Evolutionary conservation across 1,140 invertebrate genomes (phyloP).

Genomic region (Drosophila rufa): DNA sequence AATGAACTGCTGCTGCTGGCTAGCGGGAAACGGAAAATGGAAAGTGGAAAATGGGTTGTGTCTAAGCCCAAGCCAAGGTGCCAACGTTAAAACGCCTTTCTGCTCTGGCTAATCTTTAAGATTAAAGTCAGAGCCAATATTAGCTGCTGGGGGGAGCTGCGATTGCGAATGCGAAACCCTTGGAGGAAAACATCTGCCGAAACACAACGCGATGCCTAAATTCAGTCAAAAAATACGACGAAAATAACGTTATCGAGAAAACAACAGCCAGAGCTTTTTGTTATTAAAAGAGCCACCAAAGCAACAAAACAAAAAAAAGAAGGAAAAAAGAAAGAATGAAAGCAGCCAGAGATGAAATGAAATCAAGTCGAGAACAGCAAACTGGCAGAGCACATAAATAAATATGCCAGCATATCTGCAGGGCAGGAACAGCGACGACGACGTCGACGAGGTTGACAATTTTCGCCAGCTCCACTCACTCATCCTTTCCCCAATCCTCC

Average conservation of each 20-base stretch:
- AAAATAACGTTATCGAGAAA: slow-evolving; percentile 41
- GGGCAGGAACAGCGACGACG: slow-evolving; percentile 28
- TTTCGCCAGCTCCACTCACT: slow-evolving; percentile 24
- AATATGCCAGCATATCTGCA: slow-evolving; percentile 54
- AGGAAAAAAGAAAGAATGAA: slow-evolving; percentile 17
- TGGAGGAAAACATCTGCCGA: slow-evolving; percentile 50
- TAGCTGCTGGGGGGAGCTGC: background rate
- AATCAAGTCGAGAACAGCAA: slow-evolving; percentile 45
- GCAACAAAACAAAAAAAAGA: slow-evolving; percentile 32
- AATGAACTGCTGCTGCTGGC: slow-evolving; percentile 41
- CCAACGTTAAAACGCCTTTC: background rate
- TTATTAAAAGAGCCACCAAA: slow-evolving; percentile 50
- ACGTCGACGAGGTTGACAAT: slow-evolving; percentile 34
- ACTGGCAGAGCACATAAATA: slow-evolving; percentile 58
- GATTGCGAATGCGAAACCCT: slow-evolving; percentile 40
- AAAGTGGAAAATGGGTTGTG: slow-evolving; percentile 22
- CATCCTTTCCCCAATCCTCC: background rate
- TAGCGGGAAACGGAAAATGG: background rate
- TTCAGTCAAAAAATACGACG: slow-evolving; percentile 34
- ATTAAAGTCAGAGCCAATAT: slow-evolving; percentile 36
- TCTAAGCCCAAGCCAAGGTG: slow-evolving; percentile 20
- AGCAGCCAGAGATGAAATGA: slow-evolving; percentile 46
- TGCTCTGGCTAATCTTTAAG: slow-evolving; percentile 33
- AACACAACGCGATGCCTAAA: slow-evolving; percentile 48
- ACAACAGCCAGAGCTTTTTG: slow-evolving; percentile 44